Conservation (phyloP, 2,888 invertebrate genomes). For the Callimorpha dominula region DNA sequence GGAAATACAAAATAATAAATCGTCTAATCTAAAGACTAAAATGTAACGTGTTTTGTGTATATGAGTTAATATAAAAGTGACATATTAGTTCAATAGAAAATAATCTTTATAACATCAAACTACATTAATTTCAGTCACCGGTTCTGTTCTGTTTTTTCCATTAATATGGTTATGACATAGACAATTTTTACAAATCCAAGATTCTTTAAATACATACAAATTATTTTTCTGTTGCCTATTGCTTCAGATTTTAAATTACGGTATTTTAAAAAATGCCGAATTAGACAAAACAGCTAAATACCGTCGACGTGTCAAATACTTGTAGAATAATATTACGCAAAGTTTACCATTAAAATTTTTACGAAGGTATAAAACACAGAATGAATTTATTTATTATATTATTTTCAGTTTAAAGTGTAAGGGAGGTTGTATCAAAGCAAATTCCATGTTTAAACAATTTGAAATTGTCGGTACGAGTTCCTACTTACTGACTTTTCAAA, state of each 20-base stretch:
- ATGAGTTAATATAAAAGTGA: not conserved
- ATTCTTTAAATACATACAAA: not conserved
- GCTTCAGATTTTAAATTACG: not conserved
- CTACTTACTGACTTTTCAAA: slow-evolving; percentile 24
- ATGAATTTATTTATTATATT: not conserved
- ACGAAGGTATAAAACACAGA: slow-evolving; percentile 20
- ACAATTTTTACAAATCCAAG: not conserved
- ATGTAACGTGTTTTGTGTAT: not conserved
- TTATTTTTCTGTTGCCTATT: not conserved
- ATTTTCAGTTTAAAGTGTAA: slow-evolving; percentile 23
- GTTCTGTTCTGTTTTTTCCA: not conserved
- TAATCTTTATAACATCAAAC: no score
- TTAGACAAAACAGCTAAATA: no score
- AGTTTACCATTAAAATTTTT: slow-evolving; percentile 21
- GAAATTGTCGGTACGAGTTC: slow-evolving; percentile 28
- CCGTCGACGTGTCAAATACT: no score
- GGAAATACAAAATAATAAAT: not conserved
- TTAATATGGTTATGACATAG: not conserved
- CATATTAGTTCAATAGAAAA: not conserved
- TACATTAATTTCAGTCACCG: not conserved
- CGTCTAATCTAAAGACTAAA: not conserved
- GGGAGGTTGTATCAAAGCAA: slow-evolving; percentile 41
- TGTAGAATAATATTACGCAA: not conserved
- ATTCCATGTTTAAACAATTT: slow-evolving; percentile 47
- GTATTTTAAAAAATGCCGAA: no score